phyloP scores from a whole-genome alignment of 2,113 vertebrate species.

The Panurus biarmicus region DNA sequence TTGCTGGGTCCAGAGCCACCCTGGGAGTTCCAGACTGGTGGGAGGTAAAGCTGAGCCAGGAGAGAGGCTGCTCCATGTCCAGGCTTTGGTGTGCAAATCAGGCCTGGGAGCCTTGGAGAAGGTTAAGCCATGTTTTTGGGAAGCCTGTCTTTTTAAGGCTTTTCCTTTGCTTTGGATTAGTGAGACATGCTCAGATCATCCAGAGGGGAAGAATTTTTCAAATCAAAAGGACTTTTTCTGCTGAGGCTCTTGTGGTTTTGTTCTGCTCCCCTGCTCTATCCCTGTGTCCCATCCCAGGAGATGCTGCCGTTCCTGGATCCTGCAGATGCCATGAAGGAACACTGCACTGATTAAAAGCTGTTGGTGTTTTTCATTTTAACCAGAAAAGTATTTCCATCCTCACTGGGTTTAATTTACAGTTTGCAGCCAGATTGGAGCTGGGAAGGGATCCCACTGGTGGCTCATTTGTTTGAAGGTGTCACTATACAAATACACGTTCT shows the following conservation, averaged over 20 bases:
- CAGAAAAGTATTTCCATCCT: background rate
- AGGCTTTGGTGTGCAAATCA: background rate
- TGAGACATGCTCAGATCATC: background rate
- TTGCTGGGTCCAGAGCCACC: background rate
- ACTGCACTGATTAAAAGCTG: background rate
- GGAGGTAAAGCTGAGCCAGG: background rate
- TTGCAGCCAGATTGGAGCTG: background rate
- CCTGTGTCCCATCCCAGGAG: background rate
- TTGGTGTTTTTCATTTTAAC: background rate
- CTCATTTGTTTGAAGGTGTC: conserved; percentile 9
- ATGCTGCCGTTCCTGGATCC: background rate
- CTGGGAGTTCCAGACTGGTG: background rate
- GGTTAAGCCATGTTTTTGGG: background rate
- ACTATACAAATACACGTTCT: background rate
- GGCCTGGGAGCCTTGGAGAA: background rate
- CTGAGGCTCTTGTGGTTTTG: background rate
- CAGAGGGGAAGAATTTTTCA: background rate
- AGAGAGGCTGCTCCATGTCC: background rate
- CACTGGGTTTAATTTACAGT: background rate
- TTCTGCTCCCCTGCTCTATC: background rate
- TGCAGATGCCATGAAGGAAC: accelerated
- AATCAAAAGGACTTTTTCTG: background rate
- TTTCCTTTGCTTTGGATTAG: background rate
- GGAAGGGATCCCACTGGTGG: conserved; percentile 10
- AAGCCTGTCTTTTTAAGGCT: background rate